These are phyloP conservation scores for Globia sparganii DNA, from an alignment of 2,888 invertebrate genomes.

Conservation along the genomic window DNA sequence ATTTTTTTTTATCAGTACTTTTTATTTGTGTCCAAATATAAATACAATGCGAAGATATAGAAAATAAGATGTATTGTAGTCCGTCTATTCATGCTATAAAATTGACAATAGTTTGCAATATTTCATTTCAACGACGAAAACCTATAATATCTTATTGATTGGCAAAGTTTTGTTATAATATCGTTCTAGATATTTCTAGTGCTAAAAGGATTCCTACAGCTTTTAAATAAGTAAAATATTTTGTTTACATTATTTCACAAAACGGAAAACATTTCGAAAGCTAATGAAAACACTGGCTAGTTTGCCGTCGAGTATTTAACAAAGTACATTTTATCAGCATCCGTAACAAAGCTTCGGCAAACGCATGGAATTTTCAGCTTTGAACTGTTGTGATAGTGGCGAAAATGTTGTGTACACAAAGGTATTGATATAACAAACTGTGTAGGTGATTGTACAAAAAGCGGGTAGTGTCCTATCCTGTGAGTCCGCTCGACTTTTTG, in stretches of 20 bases:
- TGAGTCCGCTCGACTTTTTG: slow-evolving; percentile 72
- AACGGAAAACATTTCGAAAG: slow-evolving; percentile 62
- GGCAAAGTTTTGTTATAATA: background rate
- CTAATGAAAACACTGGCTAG: slow-evolving; percentile 69
- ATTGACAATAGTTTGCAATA: slow-evolving; percentile 1
- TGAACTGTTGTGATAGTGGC: slow-evolving; percentile 28
- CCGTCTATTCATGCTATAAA: background rate
- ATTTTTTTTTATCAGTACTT: slow-evolving; percentile 3
- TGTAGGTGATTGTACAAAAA: slow-evolving; percentile 71
- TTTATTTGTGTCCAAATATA: slow-evolving; percentile 1
- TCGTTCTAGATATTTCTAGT: background rate
- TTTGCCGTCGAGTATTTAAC: slow-evolving; percentile 64
- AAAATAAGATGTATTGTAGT: background rate
- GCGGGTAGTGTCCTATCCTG: slow-evolving; percentile 69
- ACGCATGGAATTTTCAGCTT: slow-evolving; percentile 48
- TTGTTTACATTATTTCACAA: slow-evolving; percentile 58
- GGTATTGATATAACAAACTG: slow-evolving; percentile 65
- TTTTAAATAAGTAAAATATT: slow-evolving; percentile 32
- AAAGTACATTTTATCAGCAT: slow-evolving; percentile 67
- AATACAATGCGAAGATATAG: background rate
- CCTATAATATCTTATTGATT: background rate
- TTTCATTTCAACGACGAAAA: slow-evolving; percentile 1
- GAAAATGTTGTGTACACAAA: slow-evolving; percentile 36
- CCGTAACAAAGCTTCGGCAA: slow-evolving; percentile 36
- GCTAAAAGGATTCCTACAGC: background rate